A percentile compares a stretch with the other conserved stretches of the same genome.
Conservation (phyloP, 2,113 vertebrate genomes). For the Hiodon alosoides region DNA sequence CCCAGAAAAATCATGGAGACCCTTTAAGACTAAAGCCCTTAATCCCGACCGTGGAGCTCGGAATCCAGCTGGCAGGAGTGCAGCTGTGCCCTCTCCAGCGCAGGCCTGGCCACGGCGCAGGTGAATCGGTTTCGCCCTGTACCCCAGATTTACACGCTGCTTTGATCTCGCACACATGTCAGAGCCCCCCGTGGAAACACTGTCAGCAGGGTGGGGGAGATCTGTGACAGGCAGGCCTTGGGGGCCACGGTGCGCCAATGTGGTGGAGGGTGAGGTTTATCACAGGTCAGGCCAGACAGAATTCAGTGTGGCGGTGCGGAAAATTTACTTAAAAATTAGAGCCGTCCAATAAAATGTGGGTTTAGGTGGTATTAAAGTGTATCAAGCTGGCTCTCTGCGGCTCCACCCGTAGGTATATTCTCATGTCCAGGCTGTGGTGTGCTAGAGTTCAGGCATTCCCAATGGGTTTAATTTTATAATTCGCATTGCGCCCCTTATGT, state of each 20-base stretch:
- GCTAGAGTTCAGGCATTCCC: slow-evolving; percentile 13
- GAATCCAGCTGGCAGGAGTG: slow-evolving; percentile 44
- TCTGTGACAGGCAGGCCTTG: slow-evolving; percentile 30
- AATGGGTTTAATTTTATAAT: background rate
- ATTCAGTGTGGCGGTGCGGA: slow-evolving; percentile 48
- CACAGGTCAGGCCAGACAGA: slow-evolving; percentile 44
- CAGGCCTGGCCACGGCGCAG: slow-evolving; percentile 17
- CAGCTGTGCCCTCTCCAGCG: slow-evolving; percentile 39
- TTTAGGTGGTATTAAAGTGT: slow-evolving; percentile 34
- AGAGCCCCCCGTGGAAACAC: slow-evolving; percentile 22
- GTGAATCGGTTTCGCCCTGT: slow-evolving; percentile 22
- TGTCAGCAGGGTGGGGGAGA: slow-evolving; percentile 39
- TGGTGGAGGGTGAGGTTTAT: slow-evolving; percentile 36
- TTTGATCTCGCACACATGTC: slow-evolving; percentile 48
- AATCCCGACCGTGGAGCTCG: slow-evolving; percentile 48
- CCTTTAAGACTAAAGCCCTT: slow-evolving; percentile 51
- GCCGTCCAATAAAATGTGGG: slow-evolving; percentile 31
- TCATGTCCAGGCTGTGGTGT: slow-evolving; percentile 7
- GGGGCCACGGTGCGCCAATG: slow-evolving; percentile 34
- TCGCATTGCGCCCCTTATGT: background rate
- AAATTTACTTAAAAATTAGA: slow-evolving; percentile 49
- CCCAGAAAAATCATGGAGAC: slow-evolving; percentile 46
- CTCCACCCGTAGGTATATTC: slow-evolving; percentile 4
- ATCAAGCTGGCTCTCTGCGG: slow-evolving; percentile 13
- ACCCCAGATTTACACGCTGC: slow-evolving; percentile 37